phyloP scores from a whole-genome alignment of 2,113 vertebrate species.

The Antigone vipio region DNA sequence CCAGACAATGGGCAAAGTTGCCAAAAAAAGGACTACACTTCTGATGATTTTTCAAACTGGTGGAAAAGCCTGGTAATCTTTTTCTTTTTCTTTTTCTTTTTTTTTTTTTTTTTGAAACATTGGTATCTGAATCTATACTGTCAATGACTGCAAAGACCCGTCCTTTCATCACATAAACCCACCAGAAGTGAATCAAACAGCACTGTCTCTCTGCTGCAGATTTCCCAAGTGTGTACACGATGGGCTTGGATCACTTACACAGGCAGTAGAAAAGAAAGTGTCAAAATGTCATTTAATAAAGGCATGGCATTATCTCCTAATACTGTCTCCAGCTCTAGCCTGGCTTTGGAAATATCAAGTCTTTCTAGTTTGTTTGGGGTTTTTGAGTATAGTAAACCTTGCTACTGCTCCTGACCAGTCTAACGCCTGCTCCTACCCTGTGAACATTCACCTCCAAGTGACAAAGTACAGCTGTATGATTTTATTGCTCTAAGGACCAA shows the following conservation, averaged over 20 bases:
- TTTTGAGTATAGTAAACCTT: not conserved
- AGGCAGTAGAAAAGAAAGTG: not conserved
- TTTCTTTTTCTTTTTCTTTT: not conserved
- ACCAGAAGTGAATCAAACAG: not conserved
- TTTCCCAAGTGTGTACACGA: fast-evolving
- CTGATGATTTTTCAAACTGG: not conserved
- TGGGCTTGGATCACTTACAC: not conserved
- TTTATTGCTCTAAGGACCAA: not conserved
- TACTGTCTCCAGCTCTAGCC: not conserved
- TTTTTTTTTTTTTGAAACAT: not conserved
- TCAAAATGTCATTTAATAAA: not conserved
- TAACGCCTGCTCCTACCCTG: not conserved
- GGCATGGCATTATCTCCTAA: not conserved
- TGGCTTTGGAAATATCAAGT: not conserved
- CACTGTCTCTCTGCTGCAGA: not conserved
- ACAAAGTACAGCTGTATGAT: not conserved
- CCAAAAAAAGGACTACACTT: not conserved
- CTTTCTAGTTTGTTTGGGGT: not conserved
- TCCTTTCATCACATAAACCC: not conserved
- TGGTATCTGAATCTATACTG: not conserved
- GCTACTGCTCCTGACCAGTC: not conserved
- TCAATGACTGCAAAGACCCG: fast-evolving
- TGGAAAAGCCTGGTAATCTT: not conserved
- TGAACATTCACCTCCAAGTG: not conserved
- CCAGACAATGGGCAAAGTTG: not conserved